Percentiles rank a stretch among this genome's conserved stretches.
phyloP scores from a whole-genome alignment of 2,113 vertebrate genomes.

The Pygathrix nemaeus region DNA sequence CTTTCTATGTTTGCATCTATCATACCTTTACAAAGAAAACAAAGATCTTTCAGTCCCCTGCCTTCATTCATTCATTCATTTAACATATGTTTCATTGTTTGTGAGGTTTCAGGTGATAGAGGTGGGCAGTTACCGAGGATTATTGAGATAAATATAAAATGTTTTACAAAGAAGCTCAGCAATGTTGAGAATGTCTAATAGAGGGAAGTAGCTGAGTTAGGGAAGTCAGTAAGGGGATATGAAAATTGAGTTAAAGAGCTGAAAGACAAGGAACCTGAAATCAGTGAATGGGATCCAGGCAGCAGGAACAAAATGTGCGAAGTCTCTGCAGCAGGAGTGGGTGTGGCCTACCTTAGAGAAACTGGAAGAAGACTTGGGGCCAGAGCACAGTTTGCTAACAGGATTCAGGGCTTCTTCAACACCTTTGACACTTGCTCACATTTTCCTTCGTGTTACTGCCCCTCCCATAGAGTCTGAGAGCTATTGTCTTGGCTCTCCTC shows the following conservation, averaged over 20 bases:
- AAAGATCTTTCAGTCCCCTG: background rate
- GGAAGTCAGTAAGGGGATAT: background rate
- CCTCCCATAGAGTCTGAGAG: background rate
- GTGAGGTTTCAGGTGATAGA: background rate
- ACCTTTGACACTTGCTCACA: background rate
- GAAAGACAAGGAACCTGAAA: background rate
- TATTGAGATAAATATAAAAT: background rate
- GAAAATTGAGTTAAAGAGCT: background rate
- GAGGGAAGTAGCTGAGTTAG: background rate
- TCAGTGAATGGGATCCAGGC: background rate
- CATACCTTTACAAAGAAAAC: background rate
- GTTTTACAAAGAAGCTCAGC: background rate
- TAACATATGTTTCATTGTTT: background rate
- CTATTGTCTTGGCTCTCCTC: background rate
- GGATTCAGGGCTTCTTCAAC: background rate
- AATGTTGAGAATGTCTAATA: background rate
- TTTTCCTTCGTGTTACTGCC: background rate
- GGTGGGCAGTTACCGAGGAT: background rate
- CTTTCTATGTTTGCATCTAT: background rate
- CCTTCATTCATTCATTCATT: background rate
- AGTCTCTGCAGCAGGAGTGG: background rate
- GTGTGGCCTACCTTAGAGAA: background rate
- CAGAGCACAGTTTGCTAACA: background rate
- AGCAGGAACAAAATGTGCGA: rapidly evolving
- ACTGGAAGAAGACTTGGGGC: background rate